Base-by-base conservation (phyloP, 1,140 invertebrate species). In the Charaxes varanes region DNA sequence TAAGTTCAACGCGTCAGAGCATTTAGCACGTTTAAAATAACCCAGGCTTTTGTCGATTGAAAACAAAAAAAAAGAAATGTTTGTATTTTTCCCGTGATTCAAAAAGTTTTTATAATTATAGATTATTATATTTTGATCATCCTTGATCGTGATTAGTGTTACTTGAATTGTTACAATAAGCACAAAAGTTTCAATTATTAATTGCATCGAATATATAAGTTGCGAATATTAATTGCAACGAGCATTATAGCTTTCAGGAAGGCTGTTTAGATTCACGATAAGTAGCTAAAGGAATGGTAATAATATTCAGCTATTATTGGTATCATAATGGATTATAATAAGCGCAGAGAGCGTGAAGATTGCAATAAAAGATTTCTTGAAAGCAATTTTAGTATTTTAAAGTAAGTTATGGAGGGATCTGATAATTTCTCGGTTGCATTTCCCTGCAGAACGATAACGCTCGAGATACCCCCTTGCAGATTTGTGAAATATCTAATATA, bases 311-410 rank as follows among this genome's bases (percentile, higher is more conserved):
- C 65, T 68, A 63, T 66, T 70, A 70, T 65, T 73, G 60, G 62
- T 50, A 49, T 77, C 65, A 62, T 79, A 79, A 79, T 74, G 70
- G 70, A 77, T 74, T 72, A 78, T 82, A 74, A 82, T 78, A 78
- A 76, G 63, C 60, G 51, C 44, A 46, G 56, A 57, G 66, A 79
- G 72, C 78, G 71, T 74, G 74, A 82, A 82, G 78, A 82, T 82
- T 67, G 65, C 54, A 57, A 55, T 65, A 56, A 66, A 64, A 76
- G 74, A 82, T 79, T 79, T 76, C 63, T 60, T 53, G 60, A 71
- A 71, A 68, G 71, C 69, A 79, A 82, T 82, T 82, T 82, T 82
- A 77, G 73, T 76, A 77, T 73, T 82, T 81, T 70, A 82, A 62
- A 69, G 69, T 71, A 73, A 82, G 65, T 76, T 79, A 82, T 76